Evolutionary conservation across 1,140 invertebrate genomes (phyloP), one percentile per base, ranked within the genome.

Genomic region (Achroia grisella): DNA sequence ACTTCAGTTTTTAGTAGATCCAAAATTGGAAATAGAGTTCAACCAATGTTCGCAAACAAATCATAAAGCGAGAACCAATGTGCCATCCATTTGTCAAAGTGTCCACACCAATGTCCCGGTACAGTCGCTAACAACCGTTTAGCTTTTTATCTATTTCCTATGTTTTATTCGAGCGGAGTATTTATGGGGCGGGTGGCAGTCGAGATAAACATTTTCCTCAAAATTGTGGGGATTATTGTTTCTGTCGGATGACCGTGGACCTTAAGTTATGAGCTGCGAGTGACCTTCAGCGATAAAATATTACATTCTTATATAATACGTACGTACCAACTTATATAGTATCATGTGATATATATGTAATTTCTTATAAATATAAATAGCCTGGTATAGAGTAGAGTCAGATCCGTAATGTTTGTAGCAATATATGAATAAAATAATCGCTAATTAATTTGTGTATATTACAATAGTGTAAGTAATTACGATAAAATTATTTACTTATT

Each of bases 141-240:
- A 74, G 68, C 58, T 64, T 75, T 72, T 79, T 79, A 75, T 78
- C 74, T 81, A 58, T 75, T 77, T 74, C 62, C 64, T 76, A 57
- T 78, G 65, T 73, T 73, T 75, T 78, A 77, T 77, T 78, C 65
- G 57, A 56, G 62, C 48, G 33, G 51, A 56, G 56, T 76, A 79
- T 82, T 82, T 79, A 82, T 76, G 75, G 56, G 59, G 59, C 67
- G 71, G 71, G 72, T 80, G 76, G 67, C 49, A 59, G 49, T 40
- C 39, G 69, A 66, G 79, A 83, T 83, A 83, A 80, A 78, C 68
- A 71, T 65, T 78, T 69, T 67, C 74, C 71, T 75, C 66, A 69
- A 78, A 77, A 80, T 58, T 71, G 64, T 67, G 45, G 47, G 69
- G 76, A 82, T 82, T 80, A 80, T 77, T 82, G 78, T 78, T 78